A percentile compares a stretch with the other conserved stretches of the same genome.
phyloP scores from a whole-genome alignment of 2,797 vertebrate genomes.

The Etheostoma perlongum region DNA sequence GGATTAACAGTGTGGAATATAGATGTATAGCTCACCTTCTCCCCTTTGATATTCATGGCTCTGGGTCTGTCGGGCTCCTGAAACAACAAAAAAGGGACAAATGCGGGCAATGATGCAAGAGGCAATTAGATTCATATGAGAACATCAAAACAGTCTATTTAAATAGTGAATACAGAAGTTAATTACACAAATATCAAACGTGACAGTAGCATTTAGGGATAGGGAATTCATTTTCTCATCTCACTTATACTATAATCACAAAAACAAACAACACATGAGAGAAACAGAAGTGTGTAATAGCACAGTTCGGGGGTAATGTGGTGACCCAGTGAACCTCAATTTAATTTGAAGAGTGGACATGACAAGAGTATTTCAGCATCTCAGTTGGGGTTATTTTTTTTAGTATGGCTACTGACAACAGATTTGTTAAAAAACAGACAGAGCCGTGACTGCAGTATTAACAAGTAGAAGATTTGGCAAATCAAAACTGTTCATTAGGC shows the following conservation, averaged over 20 bases:
- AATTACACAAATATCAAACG: constrained; percentile 10
- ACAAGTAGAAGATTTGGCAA: constrained; percentile 5
- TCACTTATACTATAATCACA: constrained; percentile 32
- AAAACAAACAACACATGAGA: constrained; percentile 43
- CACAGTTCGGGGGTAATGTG: constrained; percentile 8
- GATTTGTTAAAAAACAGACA: constrained; percentile 5
- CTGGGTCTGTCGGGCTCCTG: constrained; percentile 52
- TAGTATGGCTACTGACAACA: constrained; percentile 3
- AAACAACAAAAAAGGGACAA: constrained; percentile 53
- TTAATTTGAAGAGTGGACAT: constrained; percentile 39
- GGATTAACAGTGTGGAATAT: constrained; percentile 71
- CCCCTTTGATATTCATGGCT: constrained; percentile 79
- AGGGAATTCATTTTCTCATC: constrained; percentile 53
- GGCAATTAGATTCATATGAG: constrained; percentile 1
- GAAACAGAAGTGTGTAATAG: constrained; percentile 26
- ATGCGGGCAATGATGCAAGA: background rate
- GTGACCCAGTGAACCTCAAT: background rate
- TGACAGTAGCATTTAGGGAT: background rate
- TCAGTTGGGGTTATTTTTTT: background rate
- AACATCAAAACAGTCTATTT: background rate
- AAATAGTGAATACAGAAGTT: background rate
- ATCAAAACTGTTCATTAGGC: background rate
- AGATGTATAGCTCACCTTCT: constrained; percentile 75
- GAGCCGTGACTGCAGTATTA: background rate
- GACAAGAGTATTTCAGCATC: constrained; percentile 20